A percentile compares a stretch with the other conserved stretches of the same genome.
phyloP scores from a whole-genome alignment of 2,113 vertebrate species.

The Zosterops japonicus region DNA sequence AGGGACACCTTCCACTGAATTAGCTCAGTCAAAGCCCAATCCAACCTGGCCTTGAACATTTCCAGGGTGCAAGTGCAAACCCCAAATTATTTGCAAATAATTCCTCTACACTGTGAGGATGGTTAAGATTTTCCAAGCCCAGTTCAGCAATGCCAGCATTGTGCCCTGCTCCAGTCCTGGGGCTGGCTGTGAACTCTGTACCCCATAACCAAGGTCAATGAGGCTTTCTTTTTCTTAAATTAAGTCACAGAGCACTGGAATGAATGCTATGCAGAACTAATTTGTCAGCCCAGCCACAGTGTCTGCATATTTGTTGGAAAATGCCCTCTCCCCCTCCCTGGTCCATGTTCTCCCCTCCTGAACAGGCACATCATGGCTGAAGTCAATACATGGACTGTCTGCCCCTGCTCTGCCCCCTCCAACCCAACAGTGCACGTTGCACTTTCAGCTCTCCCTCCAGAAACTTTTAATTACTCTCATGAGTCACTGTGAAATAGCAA shows the following conservation, averaged over 20 bases:
- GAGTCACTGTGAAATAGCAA: rapidly evolving
- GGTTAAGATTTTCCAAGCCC: conserved; percentile 12
- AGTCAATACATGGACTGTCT: background rate
- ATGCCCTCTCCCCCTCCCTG: background rate
- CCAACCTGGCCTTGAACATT: background rate
- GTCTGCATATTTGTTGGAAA: background rate
- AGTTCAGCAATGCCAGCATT: conserved; percentile 28
- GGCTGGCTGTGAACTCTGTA: conserved; percentile 33
- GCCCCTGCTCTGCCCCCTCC: background rate
- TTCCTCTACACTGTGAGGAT: background rate
- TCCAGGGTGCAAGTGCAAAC: background rate
- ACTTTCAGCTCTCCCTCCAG: background rate
- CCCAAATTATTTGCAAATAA: background rate
- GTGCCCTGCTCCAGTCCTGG: background rate
- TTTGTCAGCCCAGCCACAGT: conserved; percentile 9
- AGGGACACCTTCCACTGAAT: background rate
- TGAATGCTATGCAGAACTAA: conserved; percentile 42
- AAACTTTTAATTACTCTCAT: background rate
- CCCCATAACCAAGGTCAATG: conserved; percentile 17
- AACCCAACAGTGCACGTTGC: background rate
- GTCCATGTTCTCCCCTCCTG: background rate
- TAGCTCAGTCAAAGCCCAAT: background rate
- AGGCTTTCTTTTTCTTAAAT: conserved; percentile 41
- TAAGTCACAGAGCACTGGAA: conserved; percentile 33
- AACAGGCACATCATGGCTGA: background rate